Conservation (phyloP, 2,113 vertebrate genomes). For the Phainopepla nitens region DNA sequence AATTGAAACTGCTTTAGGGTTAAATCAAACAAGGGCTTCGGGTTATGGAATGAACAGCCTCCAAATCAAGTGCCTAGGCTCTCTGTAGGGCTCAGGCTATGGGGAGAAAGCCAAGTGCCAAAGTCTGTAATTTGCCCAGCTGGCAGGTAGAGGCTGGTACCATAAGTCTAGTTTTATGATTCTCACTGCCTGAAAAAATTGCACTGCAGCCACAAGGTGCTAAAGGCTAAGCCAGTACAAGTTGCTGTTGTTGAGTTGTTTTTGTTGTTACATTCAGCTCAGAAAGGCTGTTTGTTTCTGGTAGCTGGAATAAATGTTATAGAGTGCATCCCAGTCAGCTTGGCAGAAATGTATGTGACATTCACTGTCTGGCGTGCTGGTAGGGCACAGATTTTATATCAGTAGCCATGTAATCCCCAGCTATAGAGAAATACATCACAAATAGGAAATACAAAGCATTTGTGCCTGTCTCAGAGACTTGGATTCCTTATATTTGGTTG, state of each 20-base stretch:
- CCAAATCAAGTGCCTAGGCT: not conserved
- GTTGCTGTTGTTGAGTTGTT: not conserved
- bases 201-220: not conserved
- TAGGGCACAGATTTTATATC: not conserved
- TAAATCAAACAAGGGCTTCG: not conserved
- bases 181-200: not conserved
- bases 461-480: not conserved
- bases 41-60: not conserved
- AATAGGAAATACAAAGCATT: not conserved
- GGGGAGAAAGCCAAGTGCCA: not conserved
- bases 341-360: not conserved
- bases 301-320: not conserved
- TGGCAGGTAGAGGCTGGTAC: not conserved
- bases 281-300: not conserved
- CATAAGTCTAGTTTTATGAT: not conserved
- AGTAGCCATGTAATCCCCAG: not conserved
- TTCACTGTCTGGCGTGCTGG: not conserved
- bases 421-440: not conserved
- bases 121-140: not conserved
- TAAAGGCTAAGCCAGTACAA: not conserved
- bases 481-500: not conserved
- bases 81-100: not conserved
- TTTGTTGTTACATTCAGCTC: not conserved
- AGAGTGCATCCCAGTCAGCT: not conserved
- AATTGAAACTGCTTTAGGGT: not conserved